Evolutionary conservation across 2,797 vertebrate species (phyloP).

Genomic region (Neoniphon sammara): DNA sequence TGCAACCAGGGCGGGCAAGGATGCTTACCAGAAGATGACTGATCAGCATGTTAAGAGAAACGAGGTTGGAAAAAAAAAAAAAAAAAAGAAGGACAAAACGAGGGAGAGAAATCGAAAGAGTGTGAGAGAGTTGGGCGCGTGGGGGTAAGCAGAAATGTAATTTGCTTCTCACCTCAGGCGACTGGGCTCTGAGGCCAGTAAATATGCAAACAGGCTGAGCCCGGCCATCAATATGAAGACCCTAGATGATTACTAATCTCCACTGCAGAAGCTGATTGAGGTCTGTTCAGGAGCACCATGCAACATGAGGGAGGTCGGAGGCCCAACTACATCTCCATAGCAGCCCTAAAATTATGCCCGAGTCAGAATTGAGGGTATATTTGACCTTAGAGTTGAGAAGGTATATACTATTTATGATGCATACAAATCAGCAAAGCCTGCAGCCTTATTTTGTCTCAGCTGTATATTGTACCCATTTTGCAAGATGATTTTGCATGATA

Average conservation of each 20-base stretch:
- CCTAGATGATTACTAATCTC: slow-evolving; percentile 85
- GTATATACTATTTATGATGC: slow-evolving; percentile 45
- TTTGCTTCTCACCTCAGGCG: slow-evolving; percentile 87
- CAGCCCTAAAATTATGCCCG: slow-evolving; percentile 45
- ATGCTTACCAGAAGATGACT: slow-evolving; percentile 82
- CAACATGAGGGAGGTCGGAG: slow-evolving; percentile 63
- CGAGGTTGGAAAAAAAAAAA: too few relatives aligned
- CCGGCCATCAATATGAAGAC: slow-evolving; percentile 85
- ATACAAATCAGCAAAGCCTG: slow-evolving; percentile 45
- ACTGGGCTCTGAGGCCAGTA: slow-evolving; percentile 83
- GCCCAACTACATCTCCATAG: slow-evolving; percentile 60
- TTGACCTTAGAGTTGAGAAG: slow-evolving; percentile 61
- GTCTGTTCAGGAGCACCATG: slow-evolving; percentile 68
- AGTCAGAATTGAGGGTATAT: slow-evolving; percentile 52
- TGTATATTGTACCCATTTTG: slow-evolving; percentile 8
- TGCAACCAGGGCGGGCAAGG: slow-evolving; percentile 76
- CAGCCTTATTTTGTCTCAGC: slow-evolving; percentile 10
- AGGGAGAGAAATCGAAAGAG: slow-evolving; percentile 77
- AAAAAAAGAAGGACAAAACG: slow-evolving; percentile 61
- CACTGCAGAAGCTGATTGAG: slow-evolving; percentile 79
- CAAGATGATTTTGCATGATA: slow-evolving; percentile 13
- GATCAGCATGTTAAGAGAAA: slow-evolving; percentile 85
- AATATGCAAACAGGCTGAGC: slow-evolving; percentile 86
- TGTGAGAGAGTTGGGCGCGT: slow-evolving; percentile 77
- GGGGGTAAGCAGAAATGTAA: slow-evolving; percentile 85